Evolutionary conservation across 2,797 vertebrate genomes (phyloP).

Genomic region (Amblyopsis hoosieri): DNA sequence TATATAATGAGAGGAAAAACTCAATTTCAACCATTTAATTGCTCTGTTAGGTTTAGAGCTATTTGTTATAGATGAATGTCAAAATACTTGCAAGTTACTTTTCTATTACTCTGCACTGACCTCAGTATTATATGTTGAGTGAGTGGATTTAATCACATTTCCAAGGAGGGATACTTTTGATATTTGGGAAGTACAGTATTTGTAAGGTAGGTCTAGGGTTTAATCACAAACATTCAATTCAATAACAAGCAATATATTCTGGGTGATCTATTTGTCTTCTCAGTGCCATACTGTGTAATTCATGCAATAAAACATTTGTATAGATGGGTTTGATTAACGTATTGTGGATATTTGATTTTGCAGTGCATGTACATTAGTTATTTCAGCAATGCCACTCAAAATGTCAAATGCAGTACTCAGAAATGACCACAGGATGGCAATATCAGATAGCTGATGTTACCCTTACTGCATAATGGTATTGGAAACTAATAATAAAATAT

Average conservation of each 20-base stretch:
- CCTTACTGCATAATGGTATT: neutral
- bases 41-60: slow-evolving; percentile 6
- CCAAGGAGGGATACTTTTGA: slow-evolving; percentile 34
- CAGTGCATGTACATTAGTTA: neutral
- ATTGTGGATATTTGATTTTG: neutral
- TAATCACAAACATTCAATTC: slow-evolving; percentile 17
- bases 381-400: neutral
- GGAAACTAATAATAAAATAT: too few species aligned
- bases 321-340: slow-evolving; percentile 42
- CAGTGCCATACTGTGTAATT: slow-evolving; percentile 64
- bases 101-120: slow-evolving; percentile 29
- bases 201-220: slow-evolving; percentile 16
- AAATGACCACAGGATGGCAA: slow-evolving; percentile 45
- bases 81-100: slow-evolving; percentile 13
- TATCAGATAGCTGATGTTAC: slow-evolving; percentile 20
- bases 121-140: slow-evolving; percentile 22
- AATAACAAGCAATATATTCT: slow-evolving; percentile 48
- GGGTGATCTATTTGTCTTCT: slow-evolving; percentile 40
- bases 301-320: slow-evolving; percentile 76
- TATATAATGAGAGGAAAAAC: neutral
- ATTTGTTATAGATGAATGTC: slow-evolving; percentile 1
- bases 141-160: slow-evolving; percentile 35
- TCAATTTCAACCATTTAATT: neutral
- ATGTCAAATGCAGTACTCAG: neutral
- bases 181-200: slow-evolving; percentile 9